Conservation (phyloP, 2,113 vertebrate genomes). For the Nettapus auritus region DNA sequence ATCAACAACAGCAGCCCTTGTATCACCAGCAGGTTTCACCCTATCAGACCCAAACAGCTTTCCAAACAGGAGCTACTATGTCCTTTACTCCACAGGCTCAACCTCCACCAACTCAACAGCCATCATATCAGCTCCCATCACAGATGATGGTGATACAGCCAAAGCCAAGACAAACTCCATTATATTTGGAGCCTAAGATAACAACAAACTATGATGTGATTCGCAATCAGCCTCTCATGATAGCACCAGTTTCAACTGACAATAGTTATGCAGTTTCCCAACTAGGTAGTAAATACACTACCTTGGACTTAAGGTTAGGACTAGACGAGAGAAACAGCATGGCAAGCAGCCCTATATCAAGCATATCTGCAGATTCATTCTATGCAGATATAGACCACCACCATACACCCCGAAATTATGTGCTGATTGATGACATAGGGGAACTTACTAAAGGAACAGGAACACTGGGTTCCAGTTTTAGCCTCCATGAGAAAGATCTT, state of each 20-base stretch:
- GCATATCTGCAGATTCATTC: slow-evolving; percentile 96
- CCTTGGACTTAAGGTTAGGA: slow-evolving; percentile 91
- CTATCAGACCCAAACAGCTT: slow-evolving; percentile 91
- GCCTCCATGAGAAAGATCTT: slow-evolving; percentile 93
- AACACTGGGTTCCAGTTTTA: slow-evolving; percentile 87
- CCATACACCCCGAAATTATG: slow-evolving; percentile 91
- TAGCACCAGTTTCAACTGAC: slow-evolving; percentile 91
- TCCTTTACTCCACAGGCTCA: slow-evolving; percentile 90
- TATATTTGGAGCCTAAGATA: slow-evolving; percentile 95
- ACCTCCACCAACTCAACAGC: slow-evolving; percentile 83
- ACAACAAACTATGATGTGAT: slow-evolving; percentile 95
- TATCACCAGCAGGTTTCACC: slow-evolving; percentile 94
- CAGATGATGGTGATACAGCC: slow-evolving; percentile 92
- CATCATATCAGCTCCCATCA: slow-evolving; percentile 89
- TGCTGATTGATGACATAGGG: slow-evolving; percentile 95
- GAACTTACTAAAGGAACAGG: slow-evolving; percentile 92
- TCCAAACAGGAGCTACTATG: slow-evolving; percentile 91
- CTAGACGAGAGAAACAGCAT: slow-evolving; percentile 93
- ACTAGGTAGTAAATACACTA: slow-evolving; percentile 90
- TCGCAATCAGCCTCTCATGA: slow-evolving; percentile 92
- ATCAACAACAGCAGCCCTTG: slow-evolving; percentile 90
- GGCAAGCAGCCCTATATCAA: slow-evolving; percentile 96
- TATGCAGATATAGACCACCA: slow-evolving; percentile 95
- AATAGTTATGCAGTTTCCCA: slow-evolving; percentile 88
- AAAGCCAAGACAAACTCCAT: slow-evolving; percentile 87